These are phyloP conservation scores for Sinohyriopsis cumingii DNA, from an alignment of 2,888 invertebrate species.

Conservation along the genomic window DNA sequence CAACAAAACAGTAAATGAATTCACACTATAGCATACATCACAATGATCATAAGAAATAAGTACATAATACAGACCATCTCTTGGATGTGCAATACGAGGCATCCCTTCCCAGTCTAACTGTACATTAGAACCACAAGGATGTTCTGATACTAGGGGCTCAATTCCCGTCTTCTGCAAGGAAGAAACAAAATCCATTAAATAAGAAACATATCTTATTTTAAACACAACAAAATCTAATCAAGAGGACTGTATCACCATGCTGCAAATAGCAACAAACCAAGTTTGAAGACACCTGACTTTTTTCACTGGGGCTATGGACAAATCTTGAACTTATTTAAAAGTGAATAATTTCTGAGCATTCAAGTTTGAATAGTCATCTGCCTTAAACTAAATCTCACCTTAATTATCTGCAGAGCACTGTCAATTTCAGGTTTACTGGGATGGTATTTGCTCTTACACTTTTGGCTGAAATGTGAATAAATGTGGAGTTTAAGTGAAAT, in stretches of 20 bases:
- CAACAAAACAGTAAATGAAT: neutral
- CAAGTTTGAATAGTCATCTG: neutral
- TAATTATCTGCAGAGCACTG: slow-evolving; percentile 55
- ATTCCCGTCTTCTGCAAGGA: slow-evolving; percentile 70
- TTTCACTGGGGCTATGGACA: too few relatives aligned
- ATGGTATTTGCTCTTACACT: slow-evolving; percentile 50
- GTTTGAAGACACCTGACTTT: too few relatives aligned
- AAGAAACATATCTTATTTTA: neutral
- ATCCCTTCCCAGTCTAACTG: slow-evolving; percentile 80
- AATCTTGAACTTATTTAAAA: neutral
- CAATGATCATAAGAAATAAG: neutral
- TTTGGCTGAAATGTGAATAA: slow-evolving; percentile 42
- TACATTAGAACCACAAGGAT: slow-evolving; percentile 52
- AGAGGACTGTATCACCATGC: too few relatives aligned
- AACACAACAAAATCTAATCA: too few relatives aligned
- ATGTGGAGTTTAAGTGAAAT: neutral
- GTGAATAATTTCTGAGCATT: neutral
- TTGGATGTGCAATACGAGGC: slow-evolving; percentile 83
- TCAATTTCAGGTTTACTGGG: slow-evolving; percentile 76
- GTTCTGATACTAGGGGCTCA: slow-evolving; percentile 34
- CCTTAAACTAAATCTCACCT: slow-evolving; percentile 47
- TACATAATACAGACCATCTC: slow-evolving; percentile 44
- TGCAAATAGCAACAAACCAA: too few relatives aligned
- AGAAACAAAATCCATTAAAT: neutral
- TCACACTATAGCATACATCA: neutral